phyloP scores from a whole-genome alignment of 2,797 vertebrate species.

The Acanthiza pusilla region DNA sequence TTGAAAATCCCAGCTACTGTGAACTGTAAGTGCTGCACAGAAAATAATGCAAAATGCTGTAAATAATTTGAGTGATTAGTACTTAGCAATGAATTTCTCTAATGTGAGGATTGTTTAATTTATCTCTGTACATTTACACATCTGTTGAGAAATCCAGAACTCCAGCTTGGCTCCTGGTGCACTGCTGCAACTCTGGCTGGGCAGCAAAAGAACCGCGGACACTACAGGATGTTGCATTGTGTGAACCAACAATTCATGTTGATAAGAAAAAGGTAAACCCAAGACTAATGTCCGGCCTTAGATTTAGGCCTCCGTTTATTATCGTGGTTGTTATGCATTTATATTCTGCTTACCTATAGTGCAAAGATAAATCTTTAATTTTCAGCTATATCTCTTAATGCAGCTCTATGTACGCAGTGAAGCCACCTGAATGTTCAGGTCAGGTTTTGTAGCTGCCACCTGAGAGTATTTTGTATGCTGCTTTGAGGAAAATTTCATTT shows the following conservation, averaged over 20 bases:
- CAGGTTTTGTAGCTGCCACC: neutral
- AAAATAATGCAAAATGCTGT: neutral
- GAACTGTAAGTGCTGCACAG: neutral
- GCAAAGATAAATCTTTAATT: neutral
- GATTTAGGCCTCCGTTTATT: neutral
- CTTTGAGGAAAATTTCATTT: neutral
- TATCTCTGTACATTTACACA: neutral
- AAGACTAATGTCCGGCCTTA: neutral
- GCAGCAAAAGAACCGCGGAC: neutral
- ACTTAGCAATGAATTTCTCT: neutral
- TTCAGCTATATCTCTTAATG: neutral
- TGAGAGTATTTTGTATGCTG: neutral
- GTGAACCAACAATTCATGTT: neutral
- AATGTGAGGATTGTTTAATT: neutral
- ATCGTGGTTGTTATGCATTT: neutral
- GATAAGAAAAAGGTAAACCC: neutral
- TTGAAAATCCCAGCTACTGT: neutral
- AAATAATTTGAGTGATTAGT: neutral
- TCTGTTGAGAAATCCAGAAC: neutral
- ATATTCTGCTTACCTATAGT: neutral
- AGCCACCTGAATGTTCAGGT: neutral
- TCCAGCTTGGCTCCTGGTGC: neutral
- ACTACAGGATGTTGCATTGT: neutral
- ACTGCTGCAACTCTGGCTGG: neutral
- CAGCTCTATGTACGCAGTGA: neutral